Conservation (phyloP, 2,113 vertebrate genomes). For the Hyperopisus bebe region DNA sequence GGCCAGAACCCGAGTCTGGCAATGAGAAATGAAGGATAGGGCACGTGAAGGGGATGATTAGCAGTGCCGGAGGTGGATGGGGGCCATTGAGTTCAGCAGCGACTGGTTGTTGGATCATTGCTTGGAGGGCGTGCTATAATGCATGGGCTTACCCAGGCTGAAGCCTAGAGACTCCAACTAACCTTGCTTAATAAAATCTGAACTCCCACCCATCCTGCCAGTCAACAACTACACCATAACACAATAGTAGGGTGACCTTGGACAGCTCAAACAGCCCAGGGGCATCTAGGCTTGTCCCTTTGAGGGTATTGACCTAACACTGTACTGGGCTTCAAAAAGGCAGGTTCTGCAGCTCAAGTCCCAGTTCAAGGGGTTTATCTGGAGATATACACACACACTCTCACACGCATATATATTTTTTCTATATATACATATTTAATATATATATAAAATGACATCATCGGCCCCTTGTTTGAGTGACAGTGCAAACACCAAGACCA, state of each 20-base stretch:
- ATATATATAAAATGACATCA: not conserved
- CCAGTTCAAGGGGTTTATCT: not conserved
- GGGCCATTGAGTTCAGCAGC: constrained; percentile 6
- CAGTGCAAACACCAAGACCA: not conserved
- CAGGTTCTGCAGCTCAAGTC: not conserved
- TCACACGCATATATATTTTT: not conserved
- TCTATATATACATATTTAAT: not conserved
- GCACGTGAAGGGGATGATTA: constrained; percentile 48
- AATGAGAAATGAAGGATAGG: constrained; percentile 46
- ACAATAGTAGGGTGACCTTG: too few relatives aligned
- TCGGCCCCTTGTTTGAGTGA: not conserved
- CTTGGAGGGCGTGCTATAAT: not conserved
- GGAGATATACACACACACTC: not conserved
- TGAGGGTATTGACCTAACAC: not conserved
- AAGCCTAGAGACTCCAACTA: not conserved
- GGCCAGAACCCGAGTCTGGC: constrained; percentile 38
- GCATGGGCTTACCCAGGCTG: not conserved
- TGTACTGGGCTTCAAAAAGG: not conserved
- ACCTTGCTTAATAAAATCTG: not conserved
- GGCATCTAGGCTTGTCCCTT: too few relatives aligned
- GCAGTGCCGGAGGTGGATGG: constrained; percentile 34
- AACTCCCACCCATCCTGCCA: too few relatives aligned
- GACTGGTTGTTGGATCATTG: too few relatives aligned
- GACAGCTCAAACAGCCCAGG: too few relatives aligned
- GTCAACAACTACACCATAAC: too few relatives aligned